Base-by-base conservation (phyloP, 2,113 vertebrate species). In the Microtus richardsoni region DNA sequence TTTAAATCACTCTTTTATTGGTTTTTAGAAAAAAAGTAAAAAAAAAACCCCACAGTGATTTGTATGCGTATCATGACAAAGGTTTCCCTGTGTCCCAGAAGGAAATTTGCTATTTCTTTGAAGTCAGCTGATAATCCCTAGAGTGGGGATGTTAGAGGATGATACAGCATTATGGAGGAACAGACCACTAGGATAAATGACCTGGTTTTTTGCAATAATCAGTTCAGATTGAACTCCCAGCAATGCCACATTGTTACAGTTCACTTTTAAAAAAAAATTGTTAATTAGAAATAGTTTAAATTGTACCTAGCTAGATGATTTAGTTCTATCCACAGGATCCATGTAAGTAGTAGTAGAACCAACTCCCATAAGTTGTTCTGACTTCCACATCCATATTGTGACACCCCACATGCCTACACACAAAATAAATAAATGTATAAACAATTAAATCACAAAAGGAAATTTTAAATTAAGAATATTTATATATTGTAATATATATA, bases 281-380 rank as follows among this genome's bases (percentile, higher is more conserved):
- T 93, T 52, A 91, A 41, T 71, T 93, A 66, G 80, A 94, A 95
- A 89, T 89, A 73, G 14, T 64, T 94, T 90, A 91, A 62, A 70
- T 73, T 87, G 21, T 17, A 44, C 22, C 13, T 44, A 19, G 22
- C 16, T 64, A 33, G 19, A 12, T 19, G 1, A 8, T 28, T 44
- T 28, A 84, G 39, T 33, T 33, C 39, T 0, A 44, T 22, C 60
- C 26, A 33, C 26, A 17, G 28, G 60, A 64, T 9, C n/a, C 14
- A 30, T 41, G 22, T 28, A 33, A 64, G 58, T 58, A 49, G 17
- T 8, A 79, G 47, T 11, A 28, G 75, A 49, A 30, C 7, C n/a
- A 44, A 1, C 14, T 84, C 26, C 14, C 1, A 0, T 44, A 3
- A 21, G 26, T 33, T 85, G 39, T 66, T 30, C 16, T 33, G 82